Evolutionary conservation across 1,140 invertebrate genomes (phyloP).

Genomic region (Euborellia annulipes): DNA sequence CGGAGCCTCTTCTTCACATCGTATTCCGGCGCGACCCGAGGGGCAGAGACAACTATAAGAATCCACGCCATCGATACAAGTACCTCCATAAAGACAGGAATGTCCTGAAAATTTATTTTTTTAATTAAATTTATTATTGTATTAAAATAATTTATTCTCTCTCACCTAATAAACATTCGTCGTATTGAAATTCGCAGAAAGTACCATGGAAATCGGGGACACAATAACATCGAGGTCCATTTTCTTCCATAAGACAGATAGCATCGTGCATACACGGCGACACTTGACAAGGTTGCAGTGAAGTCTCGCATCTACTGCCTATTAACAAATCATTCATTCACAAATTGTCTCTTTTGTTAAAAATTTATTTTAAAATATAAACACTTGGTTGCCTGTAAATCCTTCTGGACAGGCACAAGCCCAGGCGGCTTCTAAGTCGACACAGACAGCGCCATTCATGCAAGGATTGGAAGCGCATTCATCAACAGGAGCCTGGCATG

Average conservation of each 20-base stretch:
- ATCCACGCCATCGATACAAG: slow-evolving; percentile 69
- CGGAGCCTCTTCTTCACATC: too few relatives aligned
- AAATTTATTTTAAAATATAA: slow-evolving; percentile 1
- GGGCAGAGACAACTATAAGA: slow-evolving; percentile 72
- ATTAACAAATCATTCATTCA: slow-evolving; percentile 39
- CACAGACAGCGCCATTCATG: too few relatives aligned
- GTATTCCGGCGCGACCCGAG: slow-evolving; percentile 46
- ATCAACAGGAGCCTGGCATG: too few relatives aligned
- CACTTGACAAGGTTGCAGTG: slow-evolving; percentile 53
- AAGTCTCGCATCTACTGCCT: slow-evolving; percentile 68
- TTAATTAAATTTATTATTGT: too few relatives aligned
- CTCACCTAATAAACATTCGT: slow-evolving; percentile 76
- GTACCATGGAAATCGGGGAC: slow-evolving; percentile 79
- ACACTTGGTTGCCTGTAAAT: too few relatives aligned
- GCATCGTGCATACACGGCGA: slow-evolving; percentile 59
- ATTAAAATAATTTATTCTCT: too few relatives aligned
- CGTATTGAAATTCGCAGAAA: slow-evolving; percentile 69
- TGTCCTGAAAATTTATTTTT: too few relatives aligned
- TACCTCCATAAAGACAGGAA: slow-evolving; percentile 73
- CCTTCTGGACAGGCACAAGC: slow-evolving; percentile 70
- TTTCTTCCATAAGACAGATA: slow-evolving; percentile 61
- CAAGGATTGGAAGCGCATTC: too few relatives aligned
- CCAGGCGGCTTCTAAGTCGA: too few relatives aligned
- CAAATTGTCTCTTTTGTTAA: neutral
- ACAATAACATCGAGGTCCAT: slow-evolving; percentile 61